phyloP scores from a whole-genome alignment of 2,888 invertebrate genomes.

The Sinelater perroti region DNA sequence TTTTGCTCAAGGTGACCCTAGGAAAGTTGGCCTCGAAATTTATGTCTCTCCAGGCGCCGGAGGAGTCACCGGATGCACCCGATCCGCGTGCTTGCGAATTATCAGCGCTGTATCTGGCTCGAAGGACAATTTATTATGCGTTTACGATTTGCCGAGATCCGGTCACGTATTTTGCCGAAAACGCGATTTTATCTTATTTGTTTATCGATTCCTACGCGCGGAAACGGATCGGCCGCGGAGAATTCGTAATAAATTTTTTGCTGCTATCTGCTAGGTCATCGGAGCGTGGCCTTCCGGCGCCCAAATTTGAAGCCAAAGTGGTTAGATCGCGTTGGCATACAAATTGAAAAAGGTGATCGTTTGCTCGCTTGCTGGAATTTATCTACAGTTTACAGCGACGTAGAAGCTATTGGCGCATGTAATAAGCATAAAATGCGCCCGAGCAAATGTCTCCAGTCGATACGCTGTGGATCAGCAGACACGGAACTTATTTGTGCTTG shows the following conservation, averaged over 20 bases:
- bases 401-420: slow-evolving; percentile 25
- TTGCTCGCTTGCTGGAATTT: slow-evolving; percentile 2
- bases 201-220: slow-evolving; percentile 11
- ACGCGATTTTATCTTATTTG: slow-evolving; percentile 13
- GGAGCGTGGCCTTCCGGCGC: too few species aligned
- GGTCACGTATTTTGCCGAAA: slow-evolving; percentile 18
- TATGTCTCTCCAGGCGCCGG: slow-evolving; percentile 22
- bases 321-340: too few species aligned
- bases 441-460: slow-evolving; percentile 32
- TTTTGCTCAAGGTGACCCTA: slow-evolving; percentile 18
- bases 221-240: slow-evolving; percentile 12
- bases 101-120: slow-evolving; percentile 6
- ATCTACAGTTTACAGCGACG: slow-evolving; percentile 29
- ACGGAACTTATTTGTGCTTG: slow-evolving; percentile 8
- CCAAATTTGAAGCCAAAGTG: too few species aligned
- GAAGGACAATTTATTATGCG: slow-evolving; percentile 18
- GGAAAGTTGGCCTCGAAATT: slow-evolving; percentile 14
- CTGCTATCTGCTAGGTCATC: too few species aligned
- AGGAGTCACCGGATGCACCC: slow-evolving; percentile 23
- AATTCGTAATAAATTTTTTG: slow-evolving; percentile 13
- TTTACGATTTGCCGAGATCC: slow-evolving; percentile 14
- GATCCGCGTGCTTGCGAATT: slow-evolving; percentile 25
- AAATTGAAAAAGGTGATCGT: too few species aligned
- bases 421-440: slow-evolving; percentile 26
- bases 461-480: slow-evolving; percentile 25